Evolutionary conservation across 2,113 vertebrate species (phyloP).

Genomic region (Hippopotamus amphibius): DNA sequence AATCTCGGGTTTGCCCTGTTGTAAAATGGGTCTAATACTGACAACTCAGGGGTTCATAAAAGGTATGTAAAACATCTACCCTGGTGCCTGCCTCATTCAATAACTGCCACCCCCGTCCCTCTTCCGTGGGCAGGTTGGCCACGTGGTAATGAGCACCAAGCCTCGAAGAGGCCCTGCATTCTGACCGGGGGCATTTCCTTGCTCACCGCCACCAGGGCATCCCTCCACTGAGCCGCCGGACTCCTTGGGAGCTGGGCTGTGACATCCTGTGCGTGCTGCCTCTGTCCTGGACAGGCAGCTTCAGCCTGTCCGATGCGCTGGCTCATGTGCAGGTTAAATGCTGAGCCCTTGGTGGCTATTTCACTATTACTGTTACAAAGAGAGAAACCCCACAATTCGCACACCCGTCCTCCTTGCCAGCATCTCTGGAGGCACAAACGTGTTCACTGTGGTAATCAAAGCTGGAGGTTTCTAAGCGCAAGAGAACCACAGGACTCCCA

Average conservation of each 20-base stretch:
- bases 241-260: not conserved
- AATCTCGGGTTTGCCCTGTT: not conserved
- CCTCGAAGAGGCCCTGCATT: not conserved
- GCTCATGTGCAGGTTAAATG: rapidly evolving
- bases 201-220: not conserved
- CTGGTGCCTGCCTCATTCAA: rapidly evolving
- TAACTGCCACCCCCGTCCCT: rapidly evolving
- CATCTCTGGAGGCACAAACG: not conserved
- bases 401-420: rapidly evolving
- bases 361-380: rapidly evolving
- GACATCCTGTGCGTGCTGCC: rapidly evolving
- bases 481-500: not conserved
- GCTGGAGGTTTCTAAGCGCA: not conserved
- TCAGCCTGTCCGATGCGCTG: rapidly evolving
- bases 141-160: rapidly evolving
- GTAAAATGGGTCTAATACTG: not conserved
- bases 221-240: rapidly evolving
- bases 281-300: not conserved
- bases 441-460: not conserved
- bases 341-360: rapidly evolving
- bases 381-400: not conserved
- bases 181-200: not conserved
- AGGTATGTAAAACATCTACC: rapidly evolving
- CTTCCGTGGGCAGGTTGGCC: not conserved
- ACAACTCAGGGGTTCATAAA: rapidly evolving